Evolutionary conservation across 2,888 invertebrate genomes (phyloP), one percentile per base, ranked within the genome.

Genomic region (Cremastinae sp.): DNA sequence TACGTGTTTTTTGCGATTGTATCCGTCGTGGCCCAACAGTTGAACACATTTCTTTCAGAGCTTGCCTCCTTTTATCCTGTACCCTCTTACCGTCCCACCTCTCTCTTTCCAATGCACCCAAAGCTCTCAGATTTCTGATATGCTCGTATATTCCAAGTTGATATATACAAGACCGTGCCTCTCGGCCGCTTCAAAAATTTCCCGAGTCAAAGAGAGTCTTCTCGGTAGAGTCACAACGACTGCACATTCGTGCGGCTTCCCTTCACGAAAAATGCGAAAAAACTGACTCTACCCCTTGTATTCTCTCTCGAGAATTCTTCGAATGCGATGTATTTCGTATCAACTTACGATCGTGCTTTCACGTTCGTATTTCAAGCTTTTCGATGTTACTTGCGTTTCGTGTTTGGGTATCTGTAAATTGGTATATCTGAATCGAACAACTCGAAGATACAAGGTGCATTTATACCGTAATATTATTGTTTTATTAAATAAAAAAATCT

Each of bases 321-420:
- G 75, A 78, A 77, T 79, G 69, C 73, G 79, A 84, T 83, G 41
- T 53, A 85, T 84, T 83, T 80, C 78, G 83, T 84, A 84, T 86
- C 83, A 82, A 85, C 83, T 86, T 85, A 85, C 83, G 80, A 82
- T 81, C 79, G 79, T 82, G 74, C 74, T 78, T 74, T 62, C 64
- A 56, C 70, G 39, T 65, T 56, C 65, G 43, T 41, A 59, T 69
- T 70, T 56, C 61, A 70, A 37, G 53, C 22, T 35, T 43, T 41
- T 41, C 35, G 16, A 9, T 14, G 35, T 5, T 28, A 37, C 16
- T 20, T 14, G 22, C 8, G 8, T 65, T 14, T 22, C 53, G 16
- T 41, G 43, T 37, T n/a, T 22, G 18, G 28, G 53, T 35, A 35
- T 53, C 8, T 39, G 41, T n/a, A 10, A 37, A 2, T 47, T 35